Evolutionary conservation across 2,797 vertebrate species (phyloP).

Genomic region (Chelmon rostratus): DNA sequence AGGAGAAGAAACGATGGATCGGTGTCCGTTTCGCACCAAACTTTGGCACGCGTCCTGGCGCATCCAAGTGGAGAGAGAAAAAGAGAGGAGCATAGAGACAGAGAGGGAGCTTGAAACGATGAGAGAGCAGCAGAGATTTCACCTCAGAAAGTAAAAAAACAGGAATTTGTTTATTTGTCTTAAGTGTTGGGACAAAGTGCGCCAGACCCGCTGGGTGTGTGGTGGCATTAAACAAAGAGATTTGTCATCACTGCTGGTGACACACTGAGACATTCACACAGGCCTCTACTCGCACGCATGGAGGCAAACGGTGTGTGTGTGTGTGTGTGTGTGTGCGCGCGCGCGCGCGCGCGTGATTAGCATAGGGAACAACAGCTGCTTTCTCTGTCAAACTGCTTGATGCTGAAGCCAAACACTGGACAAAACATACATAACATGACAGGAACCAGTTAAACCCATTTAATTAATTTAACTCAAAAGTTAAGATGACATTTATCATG

Average conservation of each 20-base stretch:
- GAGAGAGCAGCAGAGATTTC: not conserved
- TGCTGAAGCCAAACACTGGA: constrained; percentile 56
- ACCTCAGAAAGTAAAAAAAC: constrained; percentile 56
- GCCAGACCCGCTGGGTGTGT: not conserved
- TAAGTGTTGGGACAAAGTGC: not conserved
- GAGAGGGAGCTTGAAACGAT: not conserved
- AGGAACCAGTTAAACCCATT: not conserved
- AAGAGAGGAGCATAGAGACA: not conserved
- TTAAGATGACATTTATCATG: not conserved
- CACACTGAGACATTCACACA: constrained; percentile 11
- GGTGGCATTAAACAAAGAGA: not conserved
- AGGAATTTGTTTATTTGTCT: not conserved
- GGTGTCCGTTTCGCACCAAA: constrained; percentile 54
- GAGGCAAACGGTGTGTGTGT: not conserved
- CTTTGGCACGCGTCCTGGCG: constrained; percentile 27
- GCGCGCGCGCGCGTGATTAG: not conserved
- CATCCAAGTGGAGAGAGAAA: not conserved
- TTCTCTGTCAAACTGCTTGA: constrained; percentile 25
- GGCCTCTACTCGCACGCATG: constrained; percentile 25
- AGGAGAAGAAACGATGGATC: constrained; percentile 17
- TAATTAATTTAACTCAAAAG: not conserved
- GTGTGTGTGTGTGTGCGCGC: not conserved
- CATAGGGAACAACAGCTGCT: constrained; percentile 1
- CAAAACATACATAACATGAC: constrained; percentile 28
- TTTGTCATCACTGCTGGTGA: constrained; percentile 66